Conservation (phyloP, 2,888 invertebrate genomes). For the Chamaedrilus cognettii region DNA sequence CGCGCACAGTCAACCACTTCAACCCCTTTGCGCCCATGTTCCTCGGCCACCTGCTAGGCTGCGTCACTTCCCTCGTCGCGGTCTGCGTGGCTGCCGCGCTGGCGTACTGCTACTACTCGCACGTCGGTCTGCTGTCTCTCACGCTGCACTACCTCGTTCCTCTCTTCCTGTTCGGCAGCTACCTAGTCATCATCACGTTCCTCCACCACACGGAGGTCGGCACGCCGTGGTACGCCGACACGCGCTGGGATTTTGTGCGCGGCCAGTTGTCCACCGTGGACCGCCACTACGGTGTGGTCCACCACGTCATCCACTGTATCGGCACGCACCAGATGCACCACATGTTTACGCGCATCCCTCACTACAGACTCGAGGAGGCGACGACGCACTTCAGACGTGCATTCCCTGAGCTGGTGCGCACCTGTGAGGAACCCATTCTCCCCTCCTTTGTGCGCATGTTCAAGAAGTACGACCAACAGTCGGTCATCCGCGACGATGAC, state of each 20-base stretch:
- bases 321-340: slow-evolving; percentile 54
- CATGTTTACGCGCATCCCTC: slow-evolving; percentile 53
- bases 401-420: slow-evolving; percentile 48
- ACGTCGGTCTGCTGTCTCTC: slow-evolving; percentile 41
- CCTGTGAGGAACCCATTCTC: slow-evolving; percentile 47
- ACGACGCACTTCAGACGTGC: slow-evolving; percentile 47
- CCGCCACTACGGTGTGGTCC: slow-evolving; percentile 54
- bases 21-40: slow-evolving; percentile 43
- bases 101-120: slow-evolving; percentile 37
- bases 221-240: slow-evolving; percentile 52
- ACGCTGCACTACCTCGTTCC: slow-evolving; percentile 48
- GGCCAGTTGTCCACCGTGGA: slow-evolving; percentile 56
- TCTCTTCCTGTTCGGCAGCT: slow-evolving; percentile 48
- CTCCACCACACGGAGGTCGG: slow-evolving; percentile 55
- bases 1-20: slow-evolving; percentile 45
- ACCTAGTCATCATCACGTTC: slow-evolving; percentile 52
- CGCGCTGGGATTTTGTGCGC: slow-evolving; percentile 52
- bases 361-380: slow-evolving; percentile 54
- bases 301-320: slow-evolving; percentile 51
- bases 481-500: slow-evolving; percentile 27
- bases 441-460: slow-evolving; percentile 50
- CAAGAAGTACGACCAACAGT: slow-evolving; percentile 41
- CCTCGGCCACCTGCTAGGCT: slow-evolving; percentile 33
- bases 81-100: slow-evolving; percentile 39
- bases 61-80: slow-evolving; percentile 36